phyloP scores from a whole-genome alignment of 1,140 invertebrate species.

The Heliothis virescens region DNA sequence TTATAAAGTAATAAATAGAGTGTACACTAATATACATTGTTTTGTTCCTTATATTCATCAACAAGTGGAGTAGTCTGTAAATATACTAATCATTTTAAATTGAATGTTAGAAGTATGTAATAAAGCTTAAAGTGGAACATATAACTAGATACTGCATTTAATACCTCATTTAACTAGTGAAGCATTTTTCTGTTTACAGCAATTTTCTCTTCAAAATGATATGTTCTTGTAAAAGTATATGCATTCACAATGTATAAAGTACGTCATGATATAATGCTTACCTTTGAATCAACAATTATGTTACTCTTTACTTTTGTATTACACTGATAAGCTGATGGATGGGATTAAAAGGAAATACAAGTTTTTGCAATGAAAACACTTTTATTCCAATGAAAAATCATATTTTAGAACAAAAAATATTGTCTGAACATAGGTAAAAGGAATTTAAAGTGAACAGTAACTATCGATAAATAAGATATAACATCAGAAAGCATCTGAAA shows the following conservation, averaged over 20 bases:
- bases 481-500: slow-evolving; percentile 8
- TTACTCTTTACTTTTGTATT: slow-evolving; percentile 23
- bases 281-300: slow-evolving; percentile 23
- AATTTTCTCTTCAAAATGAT: not conserved
- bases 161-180: slow-evolving; percentile 5
- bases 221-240: not conserved
- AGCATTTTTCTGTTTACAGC: slow-evolving; percentile 20
- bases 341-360: slow-evolving; percentile 39
- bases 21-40: slow-evolving; percentile 71
- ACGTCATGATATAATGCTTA: not conserved
- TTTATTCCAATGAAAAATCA: slow-evolving; percentile 48
- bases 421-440: slow-evolving; percentile 29
- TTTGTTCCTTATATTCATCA: slow-evolving; percentile 52
- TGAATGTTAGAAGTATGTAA: slow-evolving; percentile 21
- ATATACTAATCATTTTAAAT: slow-evolving; percentile 24
- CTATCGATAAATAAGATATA: slow-evolving; percentile 40
- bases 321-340: slow-evolving; percentile 29
- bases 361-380: slow-evolving; percentile 37
- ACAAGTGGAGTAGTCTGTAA: slow-evolving; percentile 15
- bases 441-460: slow-evolving; percentile 31
- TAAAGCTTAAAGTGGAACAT: not conserved
- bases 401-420: slow-evolving; percentile 37
- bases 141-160: slow-evolving; percentile 23
- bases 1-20: slow-evolving; percentile 75
- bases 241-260: slow-evolving; percentile 4